These are phyloP conservation scores for Psettodes erumei DNA, from an alignment of 2,113 vertebrate genomes.

Conservation along the genomic window DNA sequence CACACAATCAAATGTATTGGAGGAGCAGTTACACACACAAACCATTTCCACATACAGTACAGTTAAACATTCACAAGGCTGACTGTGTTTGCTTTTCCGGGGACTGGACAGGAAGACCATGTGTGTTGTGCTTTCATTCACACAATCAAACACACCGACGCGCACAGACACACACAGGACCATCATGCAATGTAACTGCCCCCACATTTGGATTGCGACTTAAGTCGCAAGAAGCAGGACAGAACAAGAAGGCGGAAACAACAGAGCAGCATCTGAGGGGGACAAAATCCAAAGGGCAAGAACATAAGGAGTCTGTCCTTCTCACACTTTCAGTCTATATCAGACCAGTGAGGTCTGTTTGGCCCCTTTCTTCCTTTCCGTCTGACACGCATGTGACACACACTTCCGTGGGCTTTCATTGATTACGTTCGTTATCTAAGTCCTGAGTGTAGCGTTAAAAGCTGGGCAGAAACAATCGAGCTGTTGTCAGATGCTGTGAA, in stretches of 20 bases:
- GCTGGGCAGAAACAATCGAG: neutral
- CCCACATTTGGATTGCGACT: neutral
- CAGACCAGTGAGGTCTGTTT: neutral
- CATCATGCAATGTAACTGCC: neutral
- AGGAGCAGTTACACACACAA: constrained; percentile 48
- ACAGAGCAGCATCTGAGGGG: neutral
- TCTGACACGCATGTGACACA: neutral
- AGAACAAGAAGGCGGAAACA: neutral
- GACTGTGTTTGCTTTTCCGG: constrained; percentile 44
- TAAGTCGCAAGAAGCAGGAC: neutral
- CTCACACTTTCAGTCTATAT: neutral
- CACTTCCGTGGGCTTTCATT: neutral
- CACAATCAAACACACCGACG: neutral
- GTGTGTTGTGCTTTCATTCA: constrained; percentile 14
- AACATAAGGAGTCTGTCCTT: neutral
- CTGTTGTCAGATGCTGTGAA: neutral
- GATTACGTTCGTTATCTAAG: neutral
- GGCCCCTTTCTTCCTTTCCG: neutral
- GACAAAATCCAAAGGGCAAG: neutral
- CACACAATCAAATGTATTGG: neutral
- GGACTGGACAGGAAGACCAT: constrained; percentile 7
- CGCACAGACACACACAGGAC: neutral
- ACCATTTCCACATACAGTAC: constrained; percentile 27
- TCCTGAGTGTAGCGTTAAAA: neutral
- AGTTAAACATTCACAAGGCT: constrained; percentile 44